A percentile compares a stretch with the other conserved stretches of the same genome.
These are phyloP conservation scores for Drosophila gaucha DNA, from an alignment of 2,888 invertebrate species.

Conservation along the genomic window DNA sequence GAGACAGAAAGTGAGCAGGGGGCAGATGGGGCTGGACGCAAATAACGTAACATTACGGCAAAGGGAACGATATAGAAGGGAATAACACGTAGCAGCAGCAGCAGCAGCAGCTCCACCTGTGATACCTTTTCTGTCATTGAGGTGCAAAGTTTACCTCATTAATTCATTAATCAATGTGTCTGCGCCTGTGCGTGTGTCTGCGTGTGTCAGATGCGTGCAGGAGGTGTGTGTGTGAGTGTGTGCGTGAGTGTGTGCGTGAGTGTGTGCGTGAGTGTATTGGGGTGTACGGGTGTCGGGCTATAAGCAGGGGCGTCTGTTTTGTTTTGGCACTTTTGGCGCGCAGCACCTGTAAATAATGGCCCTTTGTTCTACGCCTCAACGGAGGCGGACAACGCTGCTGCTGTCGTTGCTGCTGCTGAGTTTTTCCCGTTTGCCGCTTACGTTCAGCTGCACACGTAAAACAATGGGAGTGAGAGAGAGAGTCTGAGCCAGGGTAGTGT, in stretches of 20 bases:
- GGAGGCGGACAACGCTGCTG: conserved; percentile 49
- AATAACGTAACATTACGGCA: conserved; percentile 5
- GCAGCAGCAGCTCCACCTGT: conserved; percentile 42
- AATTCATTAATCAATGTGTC: conserved; percentile 80
- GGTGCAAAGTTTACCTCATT: conserved; percentile 79
- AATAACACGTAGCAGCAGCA: conserved; percentile 51
- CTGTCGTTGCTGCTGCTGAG: not conserved
- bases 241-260: conserved; percentile 5
- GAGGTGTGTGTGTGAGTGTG: conserved; percentile 8
- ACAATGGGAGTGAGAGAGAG: conserved; percentile 16
- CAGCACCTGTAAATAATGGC: conserved; percentile 80
- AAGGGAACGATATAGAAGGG: conserved; percentile 40
- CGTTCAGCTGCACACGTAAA: conserved; percentile 68
- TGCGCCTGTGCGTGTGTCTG: conserved; percentile 54
- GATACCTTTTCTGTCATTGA: conserved; percentile 75
- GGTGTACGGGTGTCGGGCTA: conserved; percentile 26
- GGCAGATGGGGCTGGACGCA: not conserved
- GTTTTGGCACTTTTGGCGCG: conserved; percentile 79
- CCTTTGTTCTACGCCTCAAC: conserved; percentile 75
- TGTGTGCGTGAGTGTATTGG: conserved; percentile 10
- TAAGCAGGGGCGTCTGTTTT: conserved; percentile 72
- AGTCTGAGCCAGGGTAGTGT: not conserved
- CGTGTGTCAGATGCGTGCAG: conserved; percentile 17
- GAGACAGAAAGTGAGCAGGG: conserved; percentile 38
- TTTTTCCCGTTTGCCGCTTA: conserved; percentile 50